A percentile compares a stretch with the other conserved stretches of the same genome.
Conservation (phyloP, 2,113 vertebrate genomes). For the Scopus umbretta region DNA sequence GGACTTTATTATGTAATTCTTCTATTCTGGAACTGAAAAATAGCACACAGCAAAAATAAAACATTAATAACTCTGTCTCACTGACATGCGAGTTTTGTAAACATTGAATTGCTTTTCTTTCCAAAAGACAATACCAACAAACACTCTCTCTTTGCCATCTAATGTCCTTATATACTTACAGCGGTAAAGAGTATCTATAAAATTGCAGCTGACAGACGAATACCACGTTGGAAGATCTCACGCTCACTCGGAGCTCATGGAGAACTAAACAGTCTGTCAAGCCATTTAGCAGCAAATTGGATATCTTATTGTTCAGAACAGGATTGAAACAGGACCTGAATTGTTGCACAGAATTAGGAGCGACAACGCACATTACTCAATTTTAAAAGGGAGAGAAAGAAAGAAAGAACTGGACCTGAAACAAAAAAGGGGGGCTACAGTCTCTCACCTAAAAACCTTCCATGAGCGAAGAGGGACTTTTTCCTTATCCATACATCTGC, state of each 20-base stretch:
- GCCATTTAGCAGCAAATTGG: conserved; percentile 35
- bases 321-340: conserved; percentile 9
- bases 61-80: conserved; percentile 18
- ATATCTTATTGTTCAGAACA: conserved; percentile 40
- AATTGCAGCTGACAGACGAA: conserved; percentile 24
- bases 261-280: conserved; percentile 48
- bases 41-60: conserved; percentile 18
- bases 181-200: neutral
- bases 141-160: conserved; percentile 16
- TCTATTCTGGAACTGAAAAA: conserved; percentile 5
- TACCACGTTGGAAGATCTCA: neutral
- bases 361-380: conserved; percentile 7
- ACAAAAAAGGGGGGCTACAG: neutral
- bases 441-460: neutral
- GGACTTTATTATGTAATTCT: conserved; percentile 33
- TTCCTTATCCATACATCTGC: neutral
- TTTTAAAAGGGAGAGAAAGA: neutral
- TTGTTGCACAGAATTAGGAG: conserved; percentile 39
- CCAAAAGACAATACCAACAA: conserved; percentile 4
- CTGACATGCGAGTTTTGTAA: neutral
- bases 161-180: conserved; percentile 45
- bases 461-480: neutral
- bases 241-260: neutral
- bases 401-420: neutral
- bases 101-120: conserved; percentile 10